phyloP scores from a whole-genome alignment of 2,113 vertebrate genomes.

The Cygnus buccinator region DNA sequence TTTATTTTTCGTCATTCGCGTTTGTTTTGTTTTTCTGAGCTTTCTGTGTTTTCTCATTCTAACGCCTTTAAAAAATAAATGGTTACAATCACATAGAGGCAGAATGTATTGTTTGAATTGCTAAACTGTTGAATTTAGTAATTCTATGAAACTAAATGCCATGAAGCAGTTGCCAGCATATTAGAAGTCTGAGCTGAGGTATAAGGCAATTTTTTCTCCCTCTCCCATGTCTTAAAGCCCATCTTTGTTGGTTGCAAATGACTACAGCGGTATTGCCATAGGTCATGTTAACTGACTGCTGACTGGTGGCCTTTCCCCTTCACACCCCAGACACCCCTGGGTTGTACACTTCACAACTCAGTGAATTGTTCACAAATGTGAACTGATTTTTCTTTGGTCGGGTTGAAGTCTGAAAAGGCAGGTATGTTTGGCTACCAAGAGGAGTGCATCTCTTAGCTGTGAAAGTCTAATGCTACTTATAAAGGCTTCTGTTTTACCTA shows the following conservation, averaged over 20 bases:
- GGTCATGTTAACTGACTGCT: background rate
- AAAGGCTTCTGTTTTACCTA: background rate
- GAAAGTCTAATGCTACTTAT: background rate
- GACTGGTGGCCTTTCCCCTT: background rate
- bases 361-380: background rate
- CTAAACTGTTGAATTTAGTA: background rate
- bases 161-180: background rate
- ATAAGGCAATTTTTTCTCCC: background rate
- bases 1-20: background rate
- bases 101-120: background rate
- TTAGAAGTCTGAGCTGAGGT: background rate
- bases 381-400: background rate
- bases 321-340: background rate
- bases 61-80: background rate
- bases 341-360: background rate
- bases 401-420: background rate
- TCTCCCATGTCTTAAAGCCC: background rate
- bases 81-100: background rate
- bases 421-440: background rate
- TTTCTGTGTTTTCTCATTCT: background rate
- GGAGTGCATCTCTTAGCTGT: too few species aligned
- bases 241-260: background rate
- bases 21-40: background rate
- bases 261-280: background rate
- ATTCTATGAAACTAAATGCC: background rate